Evolutionary conservation across 1,140 invertebrate genomes (phyloP).

Genomic region (Holcopasites calliopsidis): DNA sequence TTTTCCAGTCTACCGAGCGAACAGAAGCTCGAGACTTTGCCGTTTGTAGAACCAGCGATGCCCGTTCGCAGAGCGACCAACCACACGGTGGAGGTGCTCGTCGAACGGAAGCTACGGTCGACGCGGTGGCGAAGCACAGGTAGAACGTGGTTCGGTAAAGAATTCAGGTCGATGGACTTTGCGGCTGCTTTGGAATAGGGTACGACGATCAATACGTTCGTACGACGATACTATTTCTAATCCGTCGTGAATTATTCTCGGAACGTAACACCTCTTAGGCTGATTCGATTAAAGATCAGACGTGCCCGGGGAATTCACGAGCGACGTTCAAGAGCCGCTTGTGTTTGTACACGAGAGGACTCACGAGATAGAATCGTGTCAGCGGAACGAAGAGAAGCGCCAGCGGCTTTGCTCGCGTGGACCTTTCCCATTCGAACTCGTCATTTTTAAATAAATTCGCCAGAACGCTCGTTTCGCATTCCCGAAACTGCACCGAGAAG

Average conservation of each 20-base stretch:
- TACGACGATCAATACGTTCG: constrained; percentile 57
- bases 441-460: no score
- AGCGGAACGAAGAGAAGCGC: not conserved
- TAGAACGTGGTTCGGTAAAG: constrained; percentile 42
- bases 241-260: constrained; percentile 51
- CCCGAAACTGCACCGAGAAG: not conserved
- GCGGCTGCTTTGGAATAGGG: constrained; percentile 52
- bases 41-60: not conserved
- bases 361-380: not conserved
- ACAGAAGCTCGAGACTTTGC: not conserved
- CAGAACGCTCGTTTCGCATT: not conserved
- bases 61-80: no score
- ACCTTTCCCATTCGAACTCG: no score
- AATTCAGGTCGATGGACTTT: constrained; percentile 69
- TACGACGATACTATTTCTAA: constrained; percentile 55
- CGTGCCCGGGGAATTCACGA: constrained; percentile 8
- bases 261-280: constrained; percentile 18
- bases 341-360: not conserved
- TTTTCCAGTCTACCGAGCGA: not conserved
- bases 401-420: no score
- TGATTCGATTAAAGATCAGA: constrained; percentile 19
- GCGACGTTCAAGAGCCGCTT: not conserved
- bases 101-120: not conserved
- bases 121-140: not conserved
- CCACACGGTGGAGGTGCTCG: not conserved